Conservation (phyloP, 2,113 vertebrate species). For the Pogonocichla stellata region DNA sequence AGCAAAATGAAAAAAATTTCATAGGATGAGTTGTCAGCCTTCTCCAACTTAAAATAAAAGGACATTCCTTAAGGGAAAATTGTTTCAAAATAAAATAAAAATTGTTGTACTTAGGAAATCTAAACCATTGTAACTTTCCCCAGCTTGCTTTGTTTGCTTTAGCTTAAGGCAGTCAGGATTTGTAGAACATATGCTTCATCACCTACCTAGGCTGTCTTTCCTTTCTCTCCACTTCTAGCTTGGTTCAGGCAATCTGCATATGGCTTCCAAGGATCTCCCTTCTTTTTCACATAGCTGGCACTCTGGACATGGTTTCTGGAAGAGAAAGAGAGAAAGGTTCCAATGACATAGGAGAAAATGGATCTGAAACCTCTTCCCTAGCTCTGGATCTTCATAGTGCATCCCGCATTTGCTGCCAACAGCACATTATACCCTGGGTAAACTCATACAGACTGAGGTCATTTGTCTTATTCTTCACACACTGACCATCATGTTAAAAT, state of each 20-base stretch:
- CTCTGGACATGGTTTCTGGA: background rate
- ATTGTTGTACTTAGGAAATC: background rate
- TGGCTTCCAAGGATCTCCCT: background rate
- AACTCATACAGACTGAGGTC: background rate
- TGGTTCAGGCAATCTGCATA: background rate
- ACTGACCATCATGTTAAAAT: background rate
- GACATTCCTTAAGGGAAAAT: background rate
- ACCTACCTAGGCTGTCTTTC: background rate
- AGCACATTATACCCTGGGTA: background rate
- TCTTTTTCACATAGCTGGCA: background rate
- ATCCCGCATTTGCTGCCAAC: background rate
- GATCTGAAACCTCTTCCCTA: background rate
- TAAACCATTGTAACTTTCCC: background rate
- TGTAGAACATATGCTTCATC: background rate
- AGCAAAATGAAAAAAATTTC: background rate
- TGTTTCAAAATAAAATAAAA: constrained; percentile 12
- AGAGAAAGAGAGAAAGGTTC: background rate
- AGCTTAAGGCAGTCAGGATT: background rate
- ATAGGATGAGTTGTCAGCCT: background rate
- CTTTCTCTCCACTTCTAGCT: background rate
- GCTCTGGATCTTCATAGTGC: background rate
- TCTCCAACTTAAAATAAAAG: constrained; percentile 4
- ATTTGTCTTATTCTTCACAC: background rate
- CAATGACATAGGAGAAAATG: background rate
- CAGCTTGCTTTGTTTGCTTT: background rate